Conservation (phyloP, 2,888 invertebrate species). For the Teleiodes luculella region DNA sequence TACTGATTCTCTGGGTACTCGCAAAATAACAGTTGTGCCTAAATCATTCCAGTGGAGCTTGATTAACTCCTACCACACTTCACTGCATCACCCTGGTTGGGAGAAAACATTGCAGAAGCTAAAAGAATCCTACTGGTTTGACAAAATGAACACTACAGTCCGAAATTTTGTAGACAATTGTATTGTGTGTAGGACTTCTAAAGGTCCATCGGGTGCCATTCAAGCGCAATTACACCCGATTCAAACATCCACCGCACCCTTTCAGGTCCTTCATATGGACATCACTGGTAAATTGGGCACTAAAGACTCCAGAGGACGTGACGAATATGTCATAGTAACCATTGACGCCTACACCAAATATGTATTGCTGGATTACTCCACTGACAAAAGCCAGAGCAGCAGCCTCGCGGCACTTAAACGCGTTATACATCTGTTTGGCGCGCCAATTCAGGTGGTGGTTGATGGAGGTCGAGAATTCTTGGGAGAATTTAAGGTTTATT, state of each 20-base stretch:
- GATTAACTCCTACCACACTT: constrained; percentile 24
- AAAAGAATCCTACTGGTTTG: constrained; percentile 19
- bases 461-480: constrained; percentile 27
- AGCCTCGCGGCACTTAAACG: constrained; percentile 21
- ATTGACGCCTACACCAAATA: constrained; percentile 25
- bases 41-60: constrained; percentile 30
- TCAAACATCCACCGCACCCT: constrained; percentile 11
- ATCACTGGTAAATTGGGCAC: constrained; percentile 26
- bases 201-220: constrained; percentile 24
- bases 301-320: neutral
- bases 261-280: constrained; percentile 21
- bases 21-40: constrained; percentile 20
- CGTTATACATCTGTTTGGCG: constrained; percentile 18
- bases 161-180: constrained; percentile 21
- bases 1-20: constrained; percentile 12
- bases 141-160: constrained; percentile 15
- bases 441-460: constrained; percentile 24
- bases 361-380: constrained; percentile 18
- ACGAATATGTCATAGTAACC: constrained; percentile 24
- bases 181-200: constrained; percentile 25
- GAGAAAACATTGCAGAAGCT: constrained; percentile 28
- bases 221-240: constrained; percentile 26
- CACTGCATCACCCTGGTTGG: constrained; percentile 27
- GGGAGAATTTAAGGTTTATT: constrained; percentile 23
- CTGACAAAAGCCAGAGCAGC: constrained; percentile 8